Base-by-base conservation (phyloP, 2,113 vertebrate species). In the Ibidorhyncha struthersii region DNA sequence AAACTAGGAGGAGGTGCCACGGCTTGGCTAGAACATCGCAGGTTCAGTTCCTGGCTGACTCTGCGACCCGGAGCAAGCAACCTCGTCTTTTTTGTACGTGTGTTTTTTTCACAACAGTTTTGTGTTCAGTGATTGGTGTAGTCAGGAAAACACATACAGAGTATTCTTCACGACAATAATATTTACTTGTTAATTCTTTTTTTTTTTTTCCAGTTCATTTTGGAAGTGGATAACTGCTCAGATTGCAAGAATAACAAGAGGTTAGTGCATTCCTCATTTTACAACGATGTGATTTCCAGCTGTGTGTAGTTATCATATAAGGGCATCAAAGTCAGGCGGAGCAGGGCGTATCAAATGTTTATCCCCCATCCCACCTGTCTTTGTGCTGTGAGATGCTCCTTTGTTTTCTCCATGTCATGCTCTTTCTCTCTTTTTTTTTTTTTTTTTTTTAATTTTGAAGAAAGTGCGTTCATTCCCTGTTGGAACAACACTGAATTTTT, bases 211-310 rank as follows among this genome's bases (percentile, higher is more conserved):
- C 96, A 98, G 98, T 98, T 98, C 97, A 2, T 97, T 98, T 96
- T 98, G 98, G 98, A 98, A 56, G 97, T 97, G 98, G 98, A 82
- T 98, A 76, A 97, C 97, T 93, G 72, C 97, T 94, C 98, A 98
- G 85, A 69, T 98, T 94, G 81, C 96, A 96, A 96, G 97, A 89
- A 90, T 98, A 95, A 15, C 96, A 32, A 97, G 98, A 98, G 98
- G 98, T 98, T 27, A 96, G 98, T 97, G 87, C 61, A 6, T 70
- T 55, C 76, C 90, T 95, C 4, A 8, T 67, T 12, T 90, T 34
- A 14, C 13, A 6, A 1, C 3, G 25, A 0, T 32, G 50, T 52
- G n/a, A 20, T 77, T 72, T 83, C n/a, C 81, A 65, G 38, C 43
- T 62, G 27, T 9, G 17, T 82, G 41, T 52, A 32, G 12, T 21